Conservation (phyloP, 1,140 invertebrate genomes). For the Chionoecetes opilio region DNA sequence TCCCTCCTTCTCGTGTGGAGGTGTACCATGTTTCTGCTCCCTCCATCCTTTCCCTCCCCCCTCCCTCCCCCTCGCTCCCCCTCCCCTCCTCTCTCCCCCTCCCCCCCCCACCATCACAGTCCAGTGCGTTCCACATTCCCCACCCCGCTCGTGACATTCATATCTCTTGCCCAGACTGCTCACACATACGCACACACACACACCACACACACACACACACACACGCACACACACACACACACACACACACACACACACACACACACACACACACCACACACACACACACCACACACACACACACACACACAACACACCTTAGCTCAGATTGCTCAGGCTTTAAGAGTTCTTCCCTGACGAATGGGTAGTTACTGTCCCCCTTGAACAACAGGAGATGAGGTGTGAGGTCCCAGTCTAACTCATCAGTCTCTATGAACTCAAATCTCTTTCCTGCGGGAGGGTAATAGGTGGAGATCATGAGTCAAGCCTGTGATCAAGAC, state of each 20-base stretch:
- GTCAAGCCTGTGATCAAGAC: too few relatives aligned
- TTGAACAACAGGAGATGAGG: too few relatives aligned
- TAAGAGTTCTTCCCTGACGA: too few relatives aligned
- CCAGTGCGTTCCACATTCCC: too few relatives aligned
- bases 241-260: slow-evolving; percentile 27
- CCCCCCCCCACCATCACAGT: not conserved
- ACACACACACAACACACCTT: not conserved
- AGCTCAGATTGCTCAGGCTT: too few relatives aligned
- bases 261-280: slow-evolving; percentile 27
- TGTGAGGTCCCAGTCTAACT: too few relatives aligned
- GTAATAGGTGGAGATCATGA: too few relatives aligned
- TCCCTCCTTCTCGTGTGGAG: not conserved
- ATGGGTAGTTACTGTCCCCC: too few relatives aligned
- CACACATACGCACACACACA: not conserved
- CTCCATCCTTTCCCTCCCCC: not conserved
- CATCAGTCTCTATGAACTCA: too few relatives aligned
- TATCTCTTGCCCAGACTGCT: not conserved
- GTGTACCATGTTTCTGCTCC: too few relatives aligned
- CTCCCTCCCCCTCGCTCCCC: not conserved
- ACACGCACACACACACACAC: slow-evolving; percentile 25
- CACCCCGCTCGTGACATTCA: not conserved
- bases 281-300: not conserved
- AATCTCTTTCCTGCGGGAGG: too few relatives aligned
- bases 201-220: not conserved
- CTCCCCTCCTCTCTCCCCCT: not conserved